phyloP scores from a whole-genome alignment of 2,113 vertebrate species.

The Ophiodon elongatus region DNA sequence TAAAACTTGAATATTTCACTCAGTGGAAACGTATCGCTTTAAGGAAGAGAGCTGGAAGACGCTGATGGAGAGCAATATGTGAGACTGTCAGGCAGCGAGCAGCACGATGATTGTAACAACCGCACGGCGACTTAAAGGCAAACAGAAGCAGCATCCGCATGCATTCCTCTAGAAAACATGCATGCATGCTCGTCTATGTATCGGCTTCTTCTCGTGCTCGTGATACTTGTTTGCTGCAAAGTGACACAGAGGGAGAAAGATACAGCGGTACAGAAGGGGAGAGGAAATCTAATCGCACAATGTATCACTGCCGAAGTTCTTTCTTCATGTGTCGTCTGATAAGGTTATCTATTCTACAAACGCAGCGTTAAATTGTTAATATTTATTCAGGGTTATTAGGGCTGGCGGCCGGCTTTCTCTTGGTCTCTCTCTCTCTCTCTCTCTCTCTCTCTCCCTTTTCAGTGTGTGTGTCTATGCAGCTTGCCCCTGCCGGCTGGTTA shows the following conservation, averaged over 20 bases:
- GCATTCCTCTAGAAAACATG: neutral
- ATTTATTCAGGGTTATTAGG: constrained; percentile 69
- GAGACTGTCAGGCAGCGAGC: neutral
- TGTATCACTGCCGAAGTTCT: neutral
- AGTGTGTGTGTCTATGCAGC: constrained; percentile 33
- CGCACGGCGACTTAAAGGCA: too few relatives aligned
- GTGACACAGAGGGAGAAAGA: neutral
- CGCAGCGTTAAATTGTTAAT: constrained; percentile 61
- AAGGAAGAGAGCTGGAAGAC: neutral
- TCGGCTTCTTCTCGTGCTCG: neutral
- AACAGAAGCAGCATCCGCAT: neutral
- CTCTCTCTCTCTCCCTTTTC: neutral
- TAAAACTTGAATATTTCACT: neutral
- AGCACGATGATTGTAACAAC: neutral
- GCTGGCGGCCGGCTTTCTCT: constrained; percentile 3
- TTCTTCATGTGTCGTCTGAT: constrained; percentile 39
- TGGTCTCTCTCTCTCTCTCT: neutral
- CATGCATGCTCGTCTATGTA: neutral
- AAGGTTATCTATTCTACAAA: constrained; percentile 60
- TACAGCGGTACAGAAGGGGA: neutral
- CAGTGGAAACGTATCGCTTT: neutral
- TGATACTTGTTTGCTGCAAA: constrained; percentile 31
- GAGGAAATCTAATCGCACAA: neutral
- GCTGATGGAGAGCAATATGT: neutral
- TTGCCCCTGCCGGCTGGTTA: constrained; percentile 68